These are phyloP conservation scores for Hydrolagus affinis DNA, from an alignment of 2,113 vertebrate genomes.

Conservation along the genomic window DNA sequence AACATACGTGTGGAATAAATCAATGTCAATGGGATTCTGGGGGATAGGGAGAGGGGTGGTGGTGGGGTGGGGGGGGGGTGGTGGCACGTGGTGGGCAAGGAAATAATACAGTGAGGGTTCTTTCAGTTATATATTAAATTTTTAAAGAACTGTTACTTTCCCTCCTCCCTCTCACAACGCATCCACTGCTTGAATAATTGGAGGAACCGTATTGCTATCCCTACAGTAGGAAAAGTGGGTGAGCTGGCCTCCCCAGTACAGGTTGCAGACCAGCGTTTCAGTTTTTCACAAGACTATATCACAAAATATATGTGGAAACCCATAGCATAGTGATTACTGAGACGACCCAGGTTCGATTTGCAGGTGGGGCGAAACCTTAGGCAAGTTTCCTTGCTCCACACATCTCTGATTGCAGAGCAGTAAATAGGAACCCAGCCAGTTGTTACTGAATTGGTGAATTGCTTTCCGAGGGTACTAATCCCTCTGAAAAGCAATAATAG, in stretches of 20 bases:
- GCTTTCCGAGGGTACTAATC: too few species aligned
- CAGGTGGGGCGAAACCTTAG: too few species aligned
- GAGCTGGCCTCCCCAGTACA: background rate
- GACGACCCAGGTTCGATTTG: background rate
- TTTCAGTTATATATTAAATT: constrained; percentile 20
- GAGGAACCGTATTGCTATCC: background rate
- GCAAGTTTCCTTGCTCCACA: background rate
- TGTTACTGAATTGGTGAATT: too few species aligned
- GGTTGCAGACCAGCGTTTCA: background rate
- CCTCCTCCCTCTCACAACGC: background rate
- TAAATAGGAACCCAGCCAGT: too few species aligned
- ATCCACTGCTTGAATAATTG: background rate
- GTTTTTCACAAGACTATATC: background rate
- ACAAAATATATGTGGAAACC: too few species aligned
- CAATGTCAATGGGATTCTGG: background rate
- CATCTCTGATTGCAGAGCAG: background rate
- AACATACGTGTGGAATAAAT: background rate
- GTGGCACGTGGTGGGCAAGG: background rate
- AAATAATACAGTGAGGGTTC: background rate
- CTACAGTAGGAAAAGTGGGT: too few species aligned
- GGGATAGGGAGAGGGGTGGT: too few species aligned
- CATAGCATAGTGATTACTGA: too few species aligned
- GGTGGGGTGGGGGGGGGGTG: too few species aligned
- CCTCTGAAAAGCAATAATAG: too few species aligned
- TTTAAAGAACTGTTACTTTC: background rate